A percentile compares a stretch with the other conserved stretches of the same genome.
phyloP scores from a whole-genome alignment of 2,888 invertebrate species.

The Lypha dubia region DNA sequence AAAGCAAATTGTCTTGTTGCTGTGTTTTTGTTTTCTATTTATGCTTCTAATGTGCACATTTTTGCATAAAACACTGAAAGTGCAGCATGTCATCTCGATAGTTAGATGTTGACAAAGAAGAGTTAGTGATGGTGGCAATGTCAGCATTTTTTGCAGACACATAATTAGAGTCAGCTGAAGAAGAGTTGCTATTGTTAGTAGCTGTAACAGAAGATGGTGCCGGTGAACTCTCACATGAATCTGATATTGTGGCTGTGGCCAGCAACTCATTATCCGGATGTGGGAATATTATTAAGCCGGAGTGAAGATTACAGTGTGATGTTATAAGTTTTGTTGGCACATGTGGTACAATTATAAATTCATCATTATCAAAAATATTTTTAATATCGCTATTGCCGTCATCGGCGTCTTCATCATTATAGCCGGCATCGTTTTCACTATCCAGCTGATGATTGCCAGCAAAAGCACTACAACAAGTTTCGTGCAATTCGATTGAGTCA shows the following conservation, averaged over 20 bases:
- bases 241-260: conserved; percentile 42
- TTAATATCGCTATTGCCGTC: conserved; percentile 33
- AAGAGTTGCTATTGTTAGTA: conserved; percentile 47
- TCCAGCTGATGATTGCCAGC: neutral
- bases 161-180: conserved; percentile 50
- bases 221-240: conserved; percentile 65
- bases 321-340: conserved; percentile 65
- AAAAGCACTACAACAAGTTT: conserved; percentile 52
- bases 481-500: conserved; percentile 45
- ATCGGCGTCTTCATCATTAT: conserved; percentile 34
- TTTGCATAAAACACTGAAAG: conserved; percentile 59
- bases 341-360: conserved; percentile 75
- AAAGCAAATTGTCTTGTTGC: conserved; percentile 8
- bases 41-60: conserved; percentile 54
- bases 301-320: conserved; percentile 64
- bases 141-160: conserved; percentile 15
- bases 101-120: conserved; percentile 47
- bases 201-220: conserved; percentile 49
- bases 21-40: too few relatives aligned
- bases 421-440: conserved; percentile 36
- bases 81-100: conserved; percentile 42
- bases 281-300: conserved; percentile 53
- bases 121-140: conserved; percentile 13
- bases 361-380: conserved; percentile 73
- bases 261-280: conserved; percentile 35